These are phyloP conservation scores for Willisornis vidua DNA, from an alignment of 2,113 vertebrate genomes.

Conservation along the genomic window DNA sequence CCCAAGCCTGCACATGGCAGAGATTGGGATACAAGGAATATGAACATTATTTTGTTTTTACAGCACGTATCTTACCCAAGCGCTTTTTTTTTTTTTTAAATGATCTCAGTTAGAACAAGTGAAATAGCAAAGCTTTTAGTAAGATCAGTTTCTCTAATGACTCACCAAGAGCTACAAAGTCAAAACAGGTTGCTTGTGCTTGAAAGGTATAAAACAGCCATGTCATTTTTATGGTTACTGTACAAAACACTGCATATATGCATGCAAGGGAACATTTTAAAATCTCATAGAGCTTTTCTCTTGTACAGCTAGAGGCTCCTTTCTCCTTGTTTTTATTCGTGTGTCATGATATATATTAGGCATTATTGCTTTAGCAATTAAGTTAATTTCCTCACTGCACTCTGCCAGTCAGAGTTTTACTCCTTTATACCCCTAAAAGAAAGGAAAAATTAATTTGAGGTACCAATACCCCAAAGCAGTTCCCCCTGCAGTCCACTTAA, in stretches of 20 bases:
- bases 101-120: slow-evolving; percentile 8
- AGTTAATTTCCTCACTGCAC: slow-evolving; percentile 33
- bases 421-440: not conserved
- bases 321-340: slow-evolving; percentile 28
- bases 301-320: not conserved
- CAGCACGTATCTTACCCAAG: not conserved
- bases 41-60: not conserved
- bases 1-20: not conserved
- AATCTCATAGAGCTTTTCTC: not conserved
- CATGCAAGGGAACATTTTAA: slow-evolving; percentile 24
- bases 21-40: not conserved
- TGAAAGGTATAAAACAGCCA: slow-evolving; percentile 63
- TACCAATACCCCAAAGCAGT: not conserved
- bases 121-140: slow-evolving; percentile 43
- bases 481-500: not conserved
- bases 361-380: slow-evolving; percentile 40
- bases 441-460: not conserved
- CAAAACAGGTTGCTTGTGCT: slow-evolving; percentile 61
- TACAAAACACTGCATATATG: slow-evolving; percentile 54
- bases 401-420: not conserved
- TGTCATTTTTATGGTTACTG: slow-evolving; percentile 65
- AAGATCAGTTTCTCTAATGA: slow-evolving; percentile 64
- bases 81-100: not conserved
- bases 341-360: slow-evolving; percentile 49
- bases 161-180: slow-evolving; percentile 54